These are phyloP conservation scores for Lepus europaeus DNA, from an alignment of 2,113 vertebrate genomes.

Conservation along the genomic window DNA sequence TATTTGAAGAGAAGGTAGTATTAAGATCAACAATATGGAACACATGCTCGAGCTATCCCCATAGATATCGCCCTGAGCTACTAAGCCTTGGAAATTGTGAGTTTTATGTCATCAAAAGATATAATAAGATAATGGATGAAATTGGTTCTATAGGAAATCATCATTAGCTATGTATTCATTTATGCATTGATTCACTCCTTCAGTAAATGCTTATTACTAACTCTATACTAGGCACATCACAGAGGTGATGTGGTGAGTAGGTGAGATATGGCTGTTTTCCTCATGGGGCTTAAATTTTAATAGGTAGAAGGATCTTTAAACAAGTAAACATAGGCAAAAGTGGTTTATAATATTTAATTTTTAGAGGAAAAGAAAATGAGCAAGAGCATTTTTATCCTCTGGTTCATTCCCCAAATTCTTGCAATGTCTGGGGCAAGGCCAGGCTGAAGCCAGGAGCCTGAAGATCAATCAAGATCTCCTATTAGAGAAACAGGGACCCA, in stretches of 20 bases:
- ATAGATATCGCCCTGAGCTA: background rate
- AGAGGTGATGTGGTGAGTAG: background rate
- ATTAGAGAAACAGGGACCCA: no score
- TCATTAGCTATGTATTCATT: background rate
- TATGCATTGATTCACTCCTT: background rate
- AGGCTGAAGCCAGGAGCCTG: no score
- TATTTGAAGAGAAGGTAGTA: background rate
- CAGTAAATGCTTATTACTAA: background rate
- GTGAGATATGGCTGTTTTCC: background rate
- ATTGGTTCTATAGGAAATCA: background rate
- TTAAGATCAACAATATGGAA: background rate
- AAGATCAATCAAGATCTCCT: no score
- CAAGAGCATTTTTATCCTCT: no score
- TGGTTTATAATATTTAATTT: no score
- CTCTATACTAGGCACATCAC: background rate
- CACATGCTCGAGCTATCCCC: background rate
- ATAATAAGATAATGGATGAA: background rate
- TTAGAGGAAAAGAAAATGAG: no score
- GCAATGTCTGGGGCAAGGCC: no score
- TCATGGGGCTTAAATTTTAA: background rate
- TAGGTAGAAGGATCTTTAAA: background rate
- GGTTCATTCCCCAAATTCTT: no score
- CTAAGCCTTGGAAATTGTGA: background rate
- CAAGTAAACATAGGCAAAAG: background rate
- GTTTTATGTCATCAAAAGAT: background rate